phyloP scores from a whole-genome alignment of 2,113 vertebrate genomes.

The Anolis carolinensis region DNA sequence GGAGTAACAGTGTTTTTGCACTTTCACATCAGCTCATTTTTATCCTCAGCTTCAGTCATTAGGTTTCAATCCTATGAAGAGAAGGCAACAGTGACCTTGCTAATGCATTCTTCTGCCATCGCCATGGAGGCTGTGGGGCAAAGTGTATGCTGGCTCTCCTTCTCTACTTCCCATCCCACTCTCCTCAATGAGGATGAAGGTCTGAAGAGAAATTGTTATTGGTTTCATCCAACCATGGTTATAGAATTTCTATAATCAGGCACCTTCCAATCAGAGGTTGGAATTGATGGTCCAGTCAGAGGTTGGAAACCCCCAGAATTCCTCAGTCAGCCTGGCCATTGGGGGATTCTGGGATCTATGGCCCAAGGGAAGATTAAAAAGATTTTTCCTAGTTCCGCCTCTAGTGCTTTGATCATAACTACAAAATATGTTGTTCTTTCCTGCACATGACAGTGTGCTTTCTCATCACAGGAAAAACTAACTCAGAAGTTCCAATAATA shows the following conservation, averaged over 20 bases:
- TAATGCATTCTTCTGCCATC: neutral
- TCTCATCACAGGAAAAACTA: neutral
- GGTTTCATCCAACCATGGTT: too few species aligned
- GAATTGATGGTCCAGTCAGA: too few species aligned
- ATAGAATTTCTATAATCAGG: neutral
- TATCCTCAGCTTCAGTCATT: neutral
- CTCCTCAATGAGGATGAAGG: neutral
- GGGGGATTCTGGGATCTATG: too few species aligned
- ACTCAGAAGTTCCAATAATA: neutral
- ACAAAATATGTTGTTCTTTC: neutral
- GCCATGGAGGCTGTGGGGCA: too few species aligned
- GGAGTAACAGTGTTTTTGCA: neutral
- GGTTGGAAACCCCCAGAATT: too few species aligned
- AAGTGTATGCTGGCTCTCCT: neutral
- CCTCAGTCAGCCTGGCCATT: too few species aligned
- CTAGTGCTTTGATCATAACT: neutral
- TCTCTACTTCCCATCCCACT: neutral
- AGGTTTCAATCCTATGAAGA: neutral
- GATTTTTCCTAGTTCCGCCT: too few species aligned
- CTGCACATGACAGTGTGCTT: neutral
- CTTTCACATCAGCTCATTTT: conserved; percentile 28
- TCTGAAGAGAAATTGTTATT: neutral
- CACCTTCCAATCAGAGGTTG: too few species aligned
- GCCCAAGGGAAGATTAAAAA: too few species aligned
- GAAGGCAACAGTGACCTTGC: neutral